Conservation (phyloP, 2,113 vertebrate genomes). For the Megaceryle maxima region DNA sequence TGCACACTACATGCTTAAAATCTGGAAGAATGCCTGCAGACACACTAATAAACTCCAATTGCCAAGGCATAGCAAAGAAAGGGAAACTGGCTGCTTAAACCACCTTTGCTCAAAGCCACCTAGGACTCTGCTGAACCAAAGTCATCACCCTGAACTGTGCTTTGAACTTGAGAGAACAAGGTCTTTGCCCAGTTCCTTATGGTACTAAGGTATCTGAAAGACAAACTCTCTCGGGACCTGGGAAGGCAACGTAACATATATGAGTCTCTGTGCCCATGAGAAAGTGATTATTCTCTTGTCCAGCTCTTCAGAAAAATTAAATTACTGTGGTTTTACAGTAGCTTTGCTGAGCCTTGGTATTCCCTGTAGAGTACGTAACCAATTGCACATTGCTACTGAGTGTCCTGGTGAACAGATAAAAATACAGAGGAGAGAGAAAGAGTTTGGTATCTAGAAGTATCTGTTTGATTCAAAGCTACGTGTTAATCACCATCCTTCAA, state of each 20-base stretch:
- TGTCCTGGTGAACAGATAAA: neutral
- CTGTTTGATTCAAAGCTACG: neutral
- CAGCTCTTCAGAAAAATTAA: neutral
- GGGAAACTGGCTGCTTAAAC: neutral
- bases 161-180: neutral
- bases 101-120: neutral
- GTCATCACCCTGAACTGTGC: neutral
- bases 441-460: neutral
- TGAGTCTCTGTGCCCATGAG: neutral
- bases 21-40: neutral
- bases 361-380: neutral
- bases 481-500: neutral
- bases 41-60: neutral
- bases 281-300: neutral
- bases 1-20: neutral
- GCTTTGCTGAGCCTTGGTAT: neutral
- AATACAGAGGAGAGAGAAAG: neutral
- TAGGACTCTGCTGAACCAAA: neutral
- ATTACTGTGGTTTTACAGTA: neutral
- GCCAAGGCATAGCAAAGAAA: neutral
- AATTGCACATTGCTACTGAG: neutral
- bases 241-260: neutral
- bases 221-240: neutral
- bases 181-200: neutral
- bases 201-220: neutral